A percentile compares a stretch with the other conserved stretches of the same genome.
Conservation (phyloP, 2,797 vertebrate genomes). For the Apogon talboti region DNA sequence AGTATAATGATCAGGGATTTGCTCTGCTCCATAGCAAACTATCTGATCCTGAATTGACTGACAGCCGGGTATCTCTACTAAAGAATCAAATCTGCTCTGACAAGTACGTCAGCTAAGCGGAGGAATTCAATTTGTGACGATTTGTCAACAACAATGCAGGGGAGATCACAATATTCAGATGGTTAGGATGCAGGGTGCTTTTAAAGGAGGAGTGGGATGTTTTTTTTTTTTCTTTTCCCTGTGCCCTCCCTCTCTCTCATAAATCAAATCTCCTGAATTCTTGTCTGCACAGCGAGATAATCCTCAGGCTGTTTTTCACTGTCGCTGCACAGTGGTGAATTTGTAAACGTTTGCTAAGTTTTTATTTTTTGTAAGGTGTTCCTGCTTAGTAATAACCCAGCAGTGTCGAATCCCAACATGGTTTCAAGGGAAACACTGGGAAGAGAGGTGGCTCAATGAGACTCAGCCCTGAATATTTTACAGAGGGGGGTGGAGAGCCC, state of each 20-base stretch:
- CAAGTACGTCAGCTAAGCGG: slow-evolving; percentile 62
- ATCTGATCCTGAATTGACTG: slow-evolving; percentile 70
- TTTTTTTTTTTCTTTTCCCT: not conserved
- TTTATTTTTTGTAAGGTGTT: slow-evolving; percentile 56
- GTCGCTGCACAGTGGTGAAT: slow-evolving; percentile 63
- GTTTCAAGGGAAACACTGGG: slow-evolving; percentile 60
- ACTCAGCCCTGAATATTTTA: slow-evolving; percentile 83
- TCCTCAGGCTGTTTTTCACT: slow-evolving; percentile 77
- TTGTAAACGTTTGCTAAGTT: slow-evolving; percentile 74
- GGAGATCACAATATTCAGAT: slow-evolving; percentile 64
- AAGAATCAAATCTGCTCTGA: slow-evolving; percentile 72
- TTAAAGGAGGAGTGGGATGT: slow-evolving; percentile 36
- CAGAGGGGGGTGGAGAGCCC: slow-evolving; percentile 68
- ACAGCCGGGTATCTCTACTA: slow-evolving; percentile 73
- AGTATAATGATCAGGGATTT: slow-evolving; percentile 71
- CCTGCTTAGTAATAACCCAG: slow-evolving; percentile 62
- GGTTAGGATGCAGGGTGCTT: slow-evolving; percentile 53
- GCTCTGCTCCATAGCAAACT: slow-evolving; percentile 66
- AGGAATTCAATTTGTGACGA: slow-evolving; percentile 75
- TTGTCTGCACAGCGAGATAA: slow-evolving; percentile 81
- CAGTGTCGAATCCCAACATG: slow-evolving; percentile 60
- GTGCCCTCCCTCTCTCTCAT: slow-evolving; percentile 50
- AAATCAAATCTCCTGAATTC: slow-evolving; percentile 78
- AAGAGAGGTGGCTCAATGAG: slow-evolving; percentile 75
- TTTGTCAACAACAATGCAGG: slow-evolving; percentile 76